Percentiles rank a stretch among this genome's conserved stretches.
Conservation (phyloP, 2,113 vertebrate species). For the Clarias magur region DNA sequence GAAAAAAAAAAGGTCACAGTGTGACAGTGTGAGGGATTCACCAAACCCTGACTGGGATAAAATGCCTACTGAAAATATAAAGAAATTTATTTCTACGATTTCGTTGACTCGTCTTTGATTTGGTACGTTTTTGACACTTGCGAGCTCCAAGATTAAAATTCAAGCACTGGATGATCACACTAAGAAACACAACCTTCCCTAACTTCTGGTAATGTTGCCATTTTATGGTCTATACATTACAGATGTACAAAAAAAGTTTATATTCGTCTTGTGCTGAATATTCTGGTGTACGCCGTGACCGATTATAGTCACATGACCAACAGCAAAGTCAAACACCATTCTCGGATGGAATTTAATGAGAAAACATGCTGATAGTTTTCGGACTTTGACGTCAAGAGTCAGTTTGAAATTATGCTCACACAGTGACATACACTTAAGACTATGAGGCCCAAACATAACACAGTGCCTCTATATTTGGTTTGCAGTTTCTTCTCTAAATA, state of each 20-base stretch:
- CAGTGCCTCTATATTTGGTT: conserved; percentile 48
- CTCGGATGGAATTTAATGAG: not conserved
- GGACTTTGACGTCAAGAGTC: conserved; percentile 9
- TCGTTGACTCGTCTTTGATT: not conserved
- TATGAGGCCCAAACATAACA: conserved; percentile 26
- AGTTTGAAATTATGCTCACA: not conserved
- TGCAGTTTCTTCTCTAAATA: conserved; percentile 29
- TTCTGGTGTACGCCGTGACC: not conserved
- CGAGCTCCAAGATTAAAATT: not conserved
- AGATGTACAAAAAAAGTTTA: not conserved
- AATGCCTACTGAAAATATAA: not conserved
- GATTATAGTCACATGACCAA: not conserved
- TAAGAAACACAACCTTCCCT: not conserved
- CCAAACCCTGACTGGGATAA: not conserved
- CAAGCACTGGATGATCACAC: not conserved
- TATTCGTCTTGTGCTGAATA: not conserved
- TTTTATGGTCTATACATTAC: not conserved
- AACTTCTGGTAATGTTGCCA: not conserved
- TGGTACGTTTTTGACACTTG: not conserved
- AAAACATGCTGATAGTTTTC: not conserved
- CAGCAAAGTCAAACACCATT: not conserved
- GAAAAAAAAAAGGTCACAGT: not conserved
- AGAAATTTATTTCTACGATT: not conserved
- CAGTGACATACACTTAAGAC: conserved; percentile 1
- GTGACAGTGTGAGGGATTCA: no score